These are phyloP conservation scores for Eretmochelys imbricata DNA, from an alignment of 2,113 vertebrate genomes.

Conservation along the genomic window DNA sequence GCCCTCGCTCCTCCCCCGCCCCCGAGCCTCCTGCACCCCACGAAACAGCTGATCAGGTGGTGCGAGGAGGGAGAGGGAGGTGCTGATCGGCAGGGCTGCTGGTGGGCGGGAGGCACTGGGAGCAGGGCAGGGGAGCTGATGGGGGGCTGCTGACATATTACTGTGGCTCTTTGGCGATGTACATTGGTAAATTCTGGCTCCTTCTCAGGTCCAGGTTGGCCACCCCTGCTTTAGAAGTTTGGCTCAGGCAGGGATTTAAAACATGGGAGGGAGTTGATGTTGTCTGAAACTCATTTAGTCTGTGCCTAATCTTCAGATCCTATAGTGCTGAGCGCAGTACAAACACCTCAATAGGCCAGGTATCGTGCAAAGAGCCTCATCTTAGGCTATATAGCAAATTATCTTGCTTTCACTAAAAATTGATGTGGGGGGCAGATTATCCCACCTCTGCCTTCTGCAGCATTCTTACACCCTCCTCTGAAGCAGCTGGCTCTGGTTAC, in stretches of 20 bases:
- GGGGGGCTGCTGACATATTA: too few relatives aligned
- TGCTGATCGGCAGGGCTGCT: too few relatives aligned
- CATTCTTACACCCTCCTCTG: neutral
- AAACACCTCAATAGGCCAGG: neutral
- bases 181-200: too few relatives aligned
- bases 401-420: slow-evolving; percentile 28
- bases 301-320: slow-evolving; percentile 20
- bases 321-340: neutral
- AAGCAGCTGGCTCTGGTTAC: neutral
- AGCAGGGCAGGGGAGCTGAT: too few relatives aligned
- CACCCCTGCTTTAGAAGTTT: neutral
- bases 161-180: too few relatives aligned
- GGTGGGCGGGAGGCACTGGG: too few relatives aligned
- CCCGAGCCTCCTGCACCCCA: too few relatives aligned
- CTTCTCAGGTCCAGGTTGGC: too few relatives aligned
- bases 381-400: neutral
- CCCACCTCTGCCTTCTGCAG: neutral
- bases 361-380: neutral
- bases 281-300: slow-evolving; percentile 26
- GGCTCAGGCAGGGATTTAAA: neutral
- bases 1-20: too few relatives aligned
- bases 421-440: neutral
- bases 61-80: too few relatives aligned
- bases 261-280: neutral
- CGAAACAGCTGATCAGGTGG: too few relatives aligned